Conservation (phyloP, 2,888 invertebrate genomes). For the Lagria hirta region DNA sequence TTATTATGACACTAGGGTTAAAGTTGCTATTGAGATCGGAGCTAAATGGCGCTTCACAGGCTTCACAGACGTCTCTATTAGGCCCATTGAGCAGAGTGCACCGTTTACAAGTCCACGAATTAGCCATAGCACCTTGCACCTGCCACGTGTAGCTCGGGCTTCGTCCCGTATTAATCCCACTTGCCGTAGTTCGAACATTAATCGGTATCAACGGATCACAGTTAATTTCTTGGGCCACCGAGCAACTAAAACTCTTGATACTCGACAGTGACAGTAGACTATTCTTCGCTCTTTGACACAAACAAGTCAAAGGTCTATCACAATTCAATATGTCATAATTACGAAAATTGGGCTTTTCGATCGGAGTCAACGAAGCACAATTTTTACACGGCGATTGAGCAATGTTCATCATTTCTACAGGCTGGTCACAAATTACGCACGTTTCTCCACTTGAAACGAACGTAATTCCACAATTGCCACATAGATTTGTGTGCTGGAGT, state of each 20-base stretch:
- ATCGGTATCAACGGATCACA: slow-evolving; percentile 42
- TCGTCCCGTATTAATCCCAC: slow-evolving; percentile 48
- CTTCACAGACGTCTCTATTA: slow-evolving; percentile 68
- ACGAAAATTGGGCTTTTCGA: slow-evolving; percentile 46
- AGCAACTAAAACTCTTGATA: slow-evolving; percentile 51
- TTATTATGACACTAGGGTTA: slow-evolving; percentile 54
- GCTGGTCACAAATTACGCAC: slow-evolving; percentile 47
- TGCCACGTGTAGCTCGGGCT: slow-evolving; percentile 47
- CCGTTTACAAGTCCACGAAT: slow-evolving; percentile 69
- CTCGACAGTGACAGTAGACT: slow-evolving; percentile 48
- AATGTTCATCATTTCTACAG: slow-evolving; percentile 48
- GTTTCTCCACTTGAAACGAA: slow-evolving; percentile 30
- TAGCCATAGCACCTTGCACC: slow-evolving; percentile 37
- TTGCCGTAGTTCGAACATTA: slow-evolving; percentile 51
- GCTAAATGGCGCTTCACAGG: slow-evolving; percentile 68
- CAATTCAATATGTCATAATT: slow-evolving; percentile 47
- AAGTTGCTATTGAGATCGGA: slow-evolving; percentile 52
- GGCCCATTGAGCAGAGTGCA: slow-evolving; percentile 76
- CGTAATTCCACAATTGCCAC: slow-evolving; percentile 33
- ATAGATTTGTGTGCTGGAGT: slow-evolving; percentile 29
- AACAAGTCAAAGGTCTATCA: slow-evolving; percentile 43
- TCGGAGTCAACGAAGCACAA: slow-evolving; percentile 48
- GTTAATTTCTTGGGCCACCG: slow-evolving; percentile 45
- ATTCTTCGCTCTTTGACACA: slow-evolving; percentile 45
- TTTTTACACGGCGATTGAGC: slow-evolving; percentile 51